phyloP scores from a whole-genome alignment of 1,140 invertebrate species.

The Antheraea pernyi region DNA sequence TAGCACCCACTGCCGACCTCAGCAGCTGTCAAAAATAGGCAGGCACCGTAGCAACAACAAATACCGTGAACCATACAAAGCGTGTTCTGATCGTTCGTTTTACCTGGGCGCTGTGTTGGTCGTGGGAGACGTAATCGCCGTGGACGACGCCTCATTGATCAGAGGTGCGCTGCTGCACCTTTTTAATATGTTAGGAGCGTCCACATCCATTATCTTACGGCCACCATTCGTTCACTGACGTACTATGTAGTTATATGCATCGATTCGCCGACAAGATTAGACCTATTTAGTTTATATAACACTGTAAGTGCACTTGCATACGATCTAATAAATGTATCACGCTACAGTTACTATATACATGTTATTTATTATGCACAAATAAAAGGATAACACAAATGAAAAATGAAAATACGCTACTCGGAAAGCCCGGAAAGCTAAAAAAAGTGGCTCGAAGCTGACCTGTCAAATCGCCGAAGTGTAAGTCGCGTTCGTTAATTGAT shows the following conservation, averaged over 20 bases:
- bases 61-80: slow-evolving; percentile 45
- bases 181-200: slow-evolving; percentile 78
- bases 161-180: slow-evolving; percentile 77
- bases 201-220: slow-evolving; percentile 78
- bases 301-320: slow-evolving; percentile 65
- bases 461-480: slow-evolving; percentile 67
- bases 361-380: slow-evolving; percentile 49
- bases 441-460: slow-evolving; percentile 70
- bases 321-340: slow-evolving; percentile 44
- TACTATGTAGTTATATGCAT: slow-evolving; percentile 71
- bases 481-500: slow-evolving; percentile 35
- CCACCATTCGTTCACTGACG: slow-evolving; percentile 75
- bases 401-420: slow-evolving; percentile 64
- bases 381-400: slow-evolving; percentile 62
- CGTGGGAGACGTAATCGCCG: slow-evolving; percentile 66
- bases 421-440: slow-evolving; percentile 46
- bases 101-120: slow-evolving; percentile 74
- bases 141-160: slow-evolving; percentile 74
- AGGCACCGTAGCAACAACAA: slow-evolving; percentile 52
- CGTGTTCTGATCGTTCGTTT: slow-evolving; percentile 43
- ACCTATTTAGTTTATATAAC: slow-evolving; percentile 70
- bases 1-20: slow-evolving; percentile 62
- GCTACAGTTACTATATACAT: slow-evolving; percentile 56
- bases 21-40: slow-evolving; percentile 72
- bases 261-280: slow-evolving; percentile 62